A percentile compares a stretch with the other conserved stretches of the same genome.
These are phyloP conservation scores for Heliangelus exortis DNA, from an alignment of 2,797 vertebrate species.

Conservation along the genomic window DNA sequence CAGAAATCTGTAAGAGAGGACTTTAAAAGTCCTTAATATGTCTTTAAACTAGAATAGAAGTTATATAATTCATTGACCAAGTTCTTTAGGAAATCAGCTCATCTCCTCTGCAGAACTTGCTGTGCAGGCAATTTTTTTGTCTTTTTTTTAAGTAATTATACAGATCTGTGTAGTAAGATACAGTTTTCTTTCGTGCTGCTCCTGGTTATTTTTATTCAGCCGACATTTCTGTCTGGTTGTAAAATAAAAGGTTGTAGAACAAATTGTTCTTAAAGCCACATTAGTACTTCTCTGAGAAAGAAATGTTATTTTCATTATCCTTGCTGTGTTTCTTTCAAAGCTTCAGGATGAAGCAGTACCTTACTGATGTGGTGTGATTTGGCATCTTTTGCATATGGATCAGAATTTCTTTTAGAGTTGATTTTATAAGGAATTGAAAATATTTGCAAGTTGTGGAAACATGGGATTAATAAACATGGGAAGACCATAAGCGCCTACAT, in stretches of 20 bases:
- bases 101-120: not conserved
- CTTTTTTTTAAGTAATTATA: not conserved
- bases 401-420: not conserved
- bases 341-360: not conserved
- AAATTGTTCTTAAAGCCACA: not conserved
- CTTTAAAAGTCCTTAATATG: not conserved
- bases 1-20: not conserved
- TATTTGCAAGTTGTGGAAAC: not conserved
- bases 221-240: not conserved
- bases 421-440: not conserved
- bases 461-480: not conserved
- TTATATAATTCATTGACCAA: not conserved
- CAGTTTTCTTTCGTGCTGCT: not conserved
- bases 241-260: not conserved
- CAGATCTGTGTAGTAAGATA: not conserved
- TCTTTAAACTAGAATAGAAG: not conserved
- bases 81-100: not conserved
- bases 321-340: not conserved
- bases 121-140: not conserved
- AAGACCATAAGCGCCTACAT: not conserved
- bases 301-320: not conserved
- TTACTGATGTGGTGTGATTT: not conserved
- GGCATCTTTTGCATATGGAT: not conserved
- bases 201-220: not conserved
- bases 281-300: not conserved